A percentile compares a stretch with the other conserved stretches of the same genome.
phyloP scores from a whole-genome alignment of 2,113 vertebrate genomes.

The Oreocharis arfaki region DNA sequence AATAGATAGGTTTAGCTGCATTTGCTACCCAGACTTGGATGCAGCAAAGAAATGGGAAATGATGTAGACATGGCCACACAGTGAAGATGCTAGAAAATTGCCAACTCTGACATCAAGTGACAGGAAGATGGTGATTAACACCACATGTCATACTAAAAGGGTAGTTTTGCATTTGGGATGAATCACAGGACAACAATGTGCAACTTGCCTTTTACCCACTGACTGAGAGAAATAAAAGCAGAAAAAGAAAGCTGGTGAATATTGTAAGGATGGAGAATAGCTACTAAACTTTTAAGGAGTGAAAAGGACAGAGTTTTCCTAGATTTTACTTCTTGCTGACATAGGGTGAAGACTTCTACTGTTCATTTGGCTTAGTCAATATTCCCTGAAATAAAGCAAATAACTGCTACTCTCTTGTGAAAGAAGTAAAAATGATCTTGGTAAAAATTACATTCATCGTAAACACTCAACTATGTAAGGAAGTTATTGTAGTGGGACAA shows the following conservation, averaged over 20 bases:
- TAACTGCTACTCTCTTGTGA: not conserved
- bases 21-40: not conserved
- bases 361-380: not conserved
- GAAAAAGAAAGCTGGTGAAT: not conserved
- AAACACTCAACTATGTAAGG: not conserved
- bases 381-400: not conserved
- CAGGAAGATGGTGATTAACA: slow-evolving; percentile 22
- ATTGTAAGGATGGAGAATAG: not conserved
- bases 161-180: not conserved
- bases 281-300: not conserved
- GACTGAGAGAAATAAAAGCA: not conserved
- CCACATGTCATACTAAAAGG: not conserved
- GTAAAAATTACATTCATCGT: not conserved
- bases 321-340: not conserved
- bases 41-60: not conserved
- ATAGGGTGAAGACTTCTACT: not conserved
- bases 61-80: not conserved
- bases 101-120: not conserved
- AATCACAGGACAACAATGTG: not conserved
- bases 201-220: not conserved
- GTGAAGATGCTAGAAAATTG: not conserved
- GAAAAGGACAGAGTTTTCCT: not conserved
- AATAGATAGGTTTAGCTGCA: not conserved
- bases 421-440: not conserved
- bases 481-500: not conserved